Evolutionary conservation across 2,888 invertebrate genomes (phyloP).

Genomic region (Lepidocyrtinus sp.): DNA sequence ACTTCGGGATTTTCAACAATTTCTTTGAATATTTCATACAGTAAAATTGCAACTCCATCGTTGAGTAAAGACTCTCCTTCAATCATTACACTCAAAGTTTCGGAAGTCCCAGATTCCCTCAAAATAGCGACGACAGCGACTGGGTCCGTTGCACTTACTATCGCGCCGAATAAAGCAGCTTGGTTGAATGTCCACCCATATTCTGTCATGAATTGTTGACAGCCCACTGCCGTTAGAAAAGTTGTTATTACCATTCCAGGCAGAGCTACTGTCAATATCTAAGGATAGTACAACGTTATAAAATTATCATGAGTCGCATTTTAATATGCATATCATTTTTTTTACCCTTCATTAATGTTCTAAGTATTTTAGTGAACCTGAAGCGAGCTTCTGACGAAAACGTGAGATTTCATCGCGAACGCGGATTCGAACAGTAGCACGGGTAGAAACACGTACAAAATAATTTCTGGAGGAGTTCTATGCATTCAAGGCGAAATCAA

Average conservation of each 20-base stretch:
- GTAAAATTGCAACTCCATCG: constrained; percentile 74
- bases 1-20: constrained; percentile 56
- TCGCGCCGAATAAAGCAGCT: constrained; percentile 73
- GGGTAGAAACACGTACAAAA: constrained; percentile 68
- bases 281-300: not conserved
- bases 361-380: constrained; percentile 42
- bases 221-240: constrained; percentile 64
- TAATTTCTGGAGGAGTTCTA: constrained; percentile 67
- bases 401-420: constrained; percentile 69
- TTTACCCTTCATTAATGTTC: not conserved
- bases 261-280: constrained; percentile 67
- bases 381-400: constrained; percentile 63
- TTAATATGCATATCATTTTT: not conserved
- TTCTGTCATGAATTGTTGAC: constrained; percentile 61
- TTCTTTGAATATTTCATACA: constrained; percentile 71
- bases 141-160: constrained; percentile 74
- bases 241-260: constrained; percentile 69
- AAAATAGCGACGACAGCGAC: constrained; percentile 74
- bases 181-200: constrained; percentile 72
- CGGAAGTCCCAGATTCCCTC: constrained; percentile 72
- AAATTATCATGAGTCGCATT: not conserved
- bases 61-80: constrained; percentile 75
- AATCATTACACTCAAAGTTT: constrained; percentile 72
- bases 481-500: not conserved
- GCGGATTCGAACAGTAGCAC: constrained; percentile 68